Conservation (phyloP, 2,888 invertebrate species). For the Merodon equestris region DNA sequence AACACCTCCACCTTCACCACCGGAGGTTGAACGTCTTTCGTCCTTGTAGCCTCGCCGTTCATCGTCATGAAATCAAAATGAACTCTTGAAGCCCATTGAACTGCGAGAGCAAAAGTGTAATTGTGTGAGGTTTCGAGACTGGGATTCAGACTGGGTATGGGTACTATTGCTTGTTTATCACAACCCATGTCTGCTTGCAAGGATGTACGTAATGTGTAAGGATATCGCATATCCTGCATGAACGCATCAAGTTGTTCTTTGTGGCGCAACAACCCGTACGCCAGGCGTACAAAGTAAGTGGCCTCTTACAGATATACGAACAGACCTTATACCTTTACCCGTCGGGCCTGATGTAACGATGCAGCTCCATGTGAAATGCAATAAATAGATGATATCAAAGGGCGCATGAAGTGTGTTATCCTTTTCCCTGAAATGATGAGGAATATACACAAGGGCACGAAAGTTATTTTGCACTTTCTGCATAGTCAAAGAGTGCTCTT, state of each 20-base stretch:
- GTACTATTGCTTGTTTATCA: not conserved
- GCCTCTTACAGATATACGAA: conserved; percentile 24
- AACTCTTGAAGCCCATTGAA: conserved; percentile 59
- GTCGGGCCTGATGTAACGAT: conserved; percentile 4
- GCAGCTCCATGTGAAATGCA: conserved; percentile 32
- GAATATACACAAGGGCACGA: not conserved
- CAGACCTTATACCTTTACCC: not conserved
- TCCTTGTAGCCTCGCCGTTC: conserved; percentile 21
- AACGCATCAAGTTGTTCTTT: conserved; percentile 62
- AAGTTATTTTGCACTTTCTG: conserved; percentile 29
- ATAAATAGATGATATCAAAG: conserved; percentile 49
- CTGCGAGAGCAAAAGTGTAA: conserved; percentile 22
- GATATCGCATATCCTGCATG: conserved; percentile 60
- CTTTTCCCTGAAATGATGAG: conserved; percentile 24
- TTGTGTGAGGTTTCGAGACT: not conserved
- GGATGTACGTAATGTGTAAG: conserved; percentile 24
- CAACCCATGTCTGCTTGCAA: not conserved
- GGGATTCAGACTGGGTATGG: conserved; percentile 7
- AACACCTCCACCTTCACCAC: too few species aligned
- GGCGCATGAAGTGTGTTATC: conserved; percentile 34
- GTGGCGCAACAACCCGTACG: conserved; percentile 54
- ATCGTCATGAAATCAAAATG: conserved; percentile 57
- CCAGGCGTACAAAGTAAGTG: conserved; percentile 58
- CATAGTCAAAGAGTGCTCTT: conserved; percentile 16
- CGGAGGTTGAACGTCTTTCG: not conserved